Evolutionary conservation across 2,113 vertebrate genomes (phyloP), one percentile per base, ranked within the genome.

Genomic region (Orthochromis malagaraziensis): DNA sequence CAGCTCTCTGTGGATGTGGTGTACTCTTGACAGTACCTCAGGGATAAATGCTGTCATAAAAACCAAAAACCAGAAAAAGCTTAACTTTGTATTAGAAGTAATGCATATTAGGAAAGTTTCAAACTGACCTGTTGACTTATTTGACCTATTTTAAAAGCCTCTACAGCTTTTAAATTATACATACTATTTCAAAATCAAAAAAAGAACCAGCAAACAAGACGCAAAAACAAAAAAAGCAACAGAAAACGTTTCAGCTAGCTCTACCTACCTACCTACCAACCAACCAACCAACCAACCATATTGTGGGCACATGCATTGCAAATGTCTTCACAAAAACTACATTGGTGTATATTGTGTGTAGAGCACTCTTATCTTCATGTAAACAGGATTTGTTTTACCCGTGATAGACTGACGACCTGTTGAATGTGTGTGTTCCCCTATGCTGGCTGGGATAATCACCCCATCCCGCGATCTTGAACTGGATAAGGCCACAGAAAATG

Each of bases 11-110:
- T 42, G 82, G 89, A 91, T 16, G 80, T 31, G 70, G 79, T 24
- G 81, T 35, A 88, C 88, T 90, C 91, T 75, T 84, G 81, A 82
- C 82, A 81, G 84, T 68, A 88, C 91, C 89, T 89, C 16, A 16
- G 91, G 90, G 90, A 88, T 19, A 51, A 81, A 85, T 33, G 54
- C 54, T 77, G 82, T 70, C 70, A 83, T 13, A 82, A 80, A 63
- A 83, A 86, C 80, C 84, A 84, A 83, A 51, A 87, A 83, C 16
- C 90, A 79, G 65, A 70, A 86, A 60, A 90, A 82, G 82, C 68
- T 73, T 80, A 87, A 47, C 84, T 90, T 75, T 68, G 21, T 70
- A 63, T 84, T 8, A 51, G 49, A 38, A 75, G 47, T 38, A 19
- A 45, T 45, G 42, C 33, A 79, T 60, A 83, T 82, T 29, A 57